A percentile compares a stretch with the other conserved stretches of the same genome.
phyloP scores from a whole-genome alignment of 1,140 invertebrate genomes.

The Notospermus geniculatus region DNA sequence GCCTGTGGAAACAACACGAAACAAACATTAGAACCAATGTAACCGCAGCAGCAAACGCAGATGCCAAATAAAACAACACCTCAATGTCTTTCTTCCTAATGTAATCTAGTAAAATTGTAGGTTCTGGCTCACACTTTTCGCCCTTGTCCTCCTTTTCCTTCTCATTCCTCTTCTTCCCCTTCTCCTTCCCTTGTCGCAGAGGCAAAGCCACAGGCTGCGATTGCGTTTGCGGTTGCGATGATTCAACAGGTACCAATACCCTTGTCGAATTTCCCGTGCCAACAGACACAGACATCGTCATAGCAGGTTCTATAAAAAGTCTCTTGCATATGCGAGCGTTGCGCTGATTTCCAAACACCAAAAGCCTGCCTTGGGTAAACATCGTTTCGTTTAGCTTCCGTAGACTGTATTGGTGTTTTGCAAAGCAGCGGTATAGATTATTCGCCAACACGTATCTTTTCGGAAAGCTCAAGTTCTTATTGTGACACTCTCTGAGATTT shows the following conservation, averaged over 20 bases:
- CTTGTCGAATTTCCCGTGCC: neutral
- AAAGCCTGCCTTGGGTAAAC: neutral
- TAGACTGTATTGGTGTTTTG: constrained; percentile 1
- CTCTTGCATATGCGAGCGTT: neutral
- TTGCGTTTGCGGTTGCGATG: too few relatives aligned
- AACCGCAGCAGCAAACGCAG: neutral
- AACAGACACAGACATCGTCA: constrained; percentile 3
- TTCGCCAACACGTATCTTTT: neutral
- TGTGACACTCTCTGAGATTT: constrained; percentile 3
- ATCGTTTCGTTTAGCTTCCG: constrained; percentile 3
- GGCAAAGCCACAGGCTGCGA: too few relatives aligned
- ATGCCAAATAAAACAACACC: neutral
- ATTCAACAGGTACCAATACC: neutral
- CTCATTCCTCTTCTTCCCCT: neutral
- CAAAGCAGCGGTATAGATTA: neutral
- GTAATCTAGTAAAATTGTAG: neutral
- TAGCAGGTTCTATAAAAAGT: neutral
- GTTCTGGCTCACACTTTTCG: neutral
- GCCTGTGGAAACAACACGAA: neutral
- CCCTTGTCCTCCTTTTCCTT: neutral
- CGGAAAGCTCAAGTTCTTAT: constrained; percentile 5
- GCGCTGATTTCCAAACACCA: neutral
- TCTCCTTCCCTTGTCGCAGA: neutral
- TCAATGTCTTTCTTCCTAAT: neutral
- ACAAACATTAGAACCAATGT: neutral